A percentile compares a stretch with the other conserved stretches of the same genome.
phyloP scores from a whole-genome alignment of 2,797 vertebrate genomes.

The Enteromius thamalakanensis region DNA sequence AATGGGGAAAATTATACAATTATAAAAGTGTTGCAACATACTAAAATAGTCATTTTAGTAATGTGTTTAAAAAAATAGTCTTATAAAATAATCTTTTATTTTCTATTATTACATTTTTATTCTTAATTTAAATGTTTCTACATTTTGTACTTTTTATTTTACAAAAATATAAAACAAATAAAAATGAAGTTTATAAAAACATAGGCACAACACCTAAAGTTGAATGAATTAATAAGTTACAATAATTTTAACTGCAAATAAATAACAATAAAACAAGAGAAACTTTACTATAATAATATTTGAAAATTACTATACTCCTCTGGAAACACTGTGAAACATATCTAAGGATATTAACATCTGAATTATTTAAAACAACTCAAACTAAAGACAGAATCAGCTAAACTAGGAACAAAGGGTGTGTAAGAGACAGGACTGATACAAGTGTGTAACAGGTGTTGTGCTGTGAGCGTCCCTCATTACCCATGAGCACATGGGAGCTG shows the following conservation, averaged over 20 bases:
- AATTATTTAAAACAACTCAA: not conserved
- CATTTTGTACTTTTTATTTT: not conserved
- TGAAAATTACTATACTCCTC: not conserved
- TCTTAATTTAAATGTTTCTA: not conserved
- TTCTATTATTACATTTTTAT: not conserved
- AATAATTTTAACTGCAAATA: not conserved
- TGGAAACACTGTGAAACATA: not conserved
- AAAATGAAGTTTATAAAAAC: not conserved
- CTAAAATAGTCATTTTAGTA: not conserved
- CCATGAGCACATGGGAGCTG: slow-evolving; percentile 33
- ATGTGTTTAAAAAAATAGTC: not conserved
- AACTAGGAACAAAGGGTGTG: not conserved
- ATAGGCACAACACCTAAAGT: not conserved
- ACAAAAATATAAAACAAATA: too few relatives aligned
- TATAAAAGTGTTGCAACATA: too few relatives aligned
- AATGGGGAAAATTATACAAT: not conserved
- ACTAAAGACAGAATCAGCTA: not conserved
- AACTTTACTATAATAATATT: not conserved
- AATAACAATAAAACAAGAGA: not conserved
- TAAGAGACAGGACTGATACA: not conserved
- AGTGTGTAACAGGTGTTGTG: slow-evolving; percentile 58
- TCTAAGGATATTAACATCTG: not conserved
- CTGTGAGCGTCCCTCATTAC: slow-evolving; percentile 44
- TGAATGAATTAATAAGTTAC: not conserved
- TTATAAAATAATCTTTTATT: not conserved